phyloP scores from a whole-genome alignment of 2,113 vertebrate species.

The Lophochroa leadbeateri region DNA sequence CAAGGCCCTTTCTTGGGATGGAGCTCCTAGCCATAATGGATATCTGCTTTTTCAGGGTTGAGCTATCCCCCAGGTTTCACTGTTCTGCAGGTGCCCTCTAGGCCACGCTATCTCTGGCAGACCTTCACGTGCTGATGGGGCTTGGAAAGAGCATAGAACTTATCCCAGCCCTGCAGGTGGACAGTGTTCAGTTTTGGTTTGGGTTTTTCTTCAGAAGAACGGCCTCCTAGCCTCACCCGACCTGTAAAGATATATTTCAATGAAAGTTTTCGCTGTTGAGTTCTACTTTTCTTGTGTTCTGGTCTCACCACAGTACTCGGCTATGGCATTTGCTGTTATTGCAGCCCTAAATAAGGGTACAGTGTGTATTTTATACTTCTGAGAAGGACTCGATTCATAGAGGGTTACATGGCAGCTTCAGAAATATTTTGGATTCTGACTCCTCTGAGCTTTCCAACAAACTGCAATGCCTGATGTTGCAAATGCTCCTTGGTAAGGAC shows the following conservation, averaged over 20 bases:
- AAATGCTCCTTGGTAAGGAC: not conserved
- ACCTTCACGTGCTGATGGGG: not conserved
- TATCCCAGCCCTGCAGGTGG: not conserved
- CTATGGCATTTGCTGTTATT: not conserved
- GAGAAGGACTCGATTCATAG: not conserved
- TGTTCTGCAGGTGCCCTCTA: not conserved
- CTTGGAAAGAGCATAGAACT: not conserved
- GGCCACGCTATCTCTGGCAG: not conserved
- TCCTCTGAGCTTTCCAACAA: not conserved
- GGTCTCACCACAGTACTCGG: not conserved
- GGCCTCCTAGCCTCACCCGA: not conserved
- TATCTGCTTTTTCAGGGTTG: not conserved
- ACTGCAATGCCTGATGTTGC: not conserved
- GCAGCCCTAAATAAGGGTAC: fast-evolving
- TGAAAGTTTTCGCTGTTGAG: fast-evolving
- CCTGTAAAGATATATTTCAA: not conserved
- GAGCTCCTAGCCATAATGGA: fast-evolving
- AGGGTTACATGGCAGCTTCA: not conserved
- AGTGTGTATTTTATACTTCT: not conserved
- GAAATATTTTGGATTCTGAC: not conserved
- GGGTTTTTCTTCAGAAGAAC: not conserved
- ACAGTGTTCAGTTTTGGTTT: not conserved
- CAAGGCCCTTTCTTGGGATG: not conserved
- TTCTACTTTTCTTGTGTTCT: not conserved
- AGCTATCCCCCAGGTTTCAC: not conserved